Base-by-base conservation (phyloP, 2,888 invertebrate species). In the Zele albiditarsus region DNA sequence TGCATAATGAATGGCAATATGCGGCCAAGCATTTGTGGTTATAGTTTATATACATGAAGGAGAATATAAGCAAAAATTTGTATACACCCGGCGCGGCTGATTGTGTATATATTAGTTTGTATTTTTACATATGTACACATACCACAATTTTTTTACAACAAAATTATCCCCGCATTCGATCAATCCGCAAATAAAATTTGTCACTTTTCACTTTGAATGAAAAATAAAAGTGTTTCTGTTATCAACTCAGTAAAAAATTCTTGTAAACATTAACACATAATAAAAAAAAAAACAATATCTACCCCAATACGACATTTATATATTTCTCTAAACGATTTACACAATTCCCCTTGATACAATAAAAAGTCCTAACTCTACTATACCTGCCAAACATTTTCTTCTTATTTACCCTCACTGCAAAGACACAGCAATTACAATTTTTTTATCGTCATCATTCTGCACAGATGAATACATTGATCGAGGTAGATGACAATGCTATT, bases 1-100 rank as follows among this genome's bases (percentile, higher is more conserved):
- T 77, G 77, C 77, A 81, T 79, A 81, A 80, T 79, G 73, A 81
- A 79, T 63, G 73, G 73, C 42, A 58, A 58, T 66, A 72, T 60
- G 49, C 49, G 60, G 62, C 63, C 65, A 16, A 5, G 46, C 16
- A 33, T 5, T 5, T n/a, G 46, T 46, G 3, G 46, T 46, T n/a
- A 46, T 46, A 14, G 16, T 46, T 0, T 46, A 1, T 46, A n/a
- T 71, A 75, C 67, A 79, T 76, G 77, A 79, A 76, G 76, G 78
- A 68, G 78, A 79, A 78, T 77, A 79, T 77, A 73, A 71, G 65
- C 72, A 66, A 79, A 79, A 70, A 46, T 42, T 62, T 77, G 28
- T 57, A 76, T 57, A 25, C 20, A 38, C 12, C 12, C 8, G 12
- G 12, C 12, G 53, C 53, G 53, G 53, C 16, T 71, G 16, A 23